Base-by-base conservation (phyloP, 2,113 vertebrate species). In the Leucopsar rothschildi region DNA sequence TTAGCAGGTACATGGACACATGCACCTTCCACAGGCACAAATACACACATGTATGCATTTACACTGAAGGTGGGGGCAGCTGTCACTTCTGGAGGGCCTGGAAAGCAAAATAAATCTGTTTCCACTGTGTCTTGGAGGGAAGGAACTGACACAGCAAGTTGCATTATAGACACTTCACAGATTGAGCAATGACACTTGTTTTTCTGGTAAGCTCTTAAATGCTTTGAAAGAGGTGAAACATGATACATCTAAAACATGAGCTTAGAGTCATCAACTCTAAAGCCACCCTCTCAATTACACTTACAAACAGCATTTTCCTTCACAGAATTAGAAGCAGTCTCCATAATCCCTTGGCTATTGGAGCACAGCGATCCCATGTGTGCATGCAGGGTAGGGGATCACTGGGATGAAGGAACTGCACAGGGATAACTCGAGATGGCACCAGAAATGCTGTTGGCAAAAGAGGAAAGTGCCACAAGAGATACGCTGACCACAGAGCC, bases 161-260 rank as follows among this genome's bases (percentile, higher is more conserved):
- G 70, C 86, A 80, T 70, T 84, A 8, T 9, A 90, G 88, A 66
- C 93, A 91, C 88, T 93, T 93, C 40, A 42, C 65, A 91, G 92
- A 86, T 95, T 96, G 95, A 80, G 71, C 86, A 80, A 72, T n/a
- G 83, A 81, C 92, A 81, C 90, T 90, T 95, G 87, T 89, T 95
- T 97, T 97, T 92, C 89, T 97, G 90, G 79, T 96, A 91, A 91
- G 87, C 93, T 80, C 85, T 95, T 95, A 79, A 95, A 93, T 33
- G 75, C 79, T 88, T 93, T 89, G 90, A 83, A 93, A 93, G 77
- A 85, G 59, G 61, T 86, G 96, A 97, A 97, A 97, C 47, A n/a
- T 0, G 60, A 97, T 93, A 94, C 90, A 85, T 59, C 78, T 57
- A 84, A 95, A 83, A 49, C 73, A 78, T 14, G 44, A 93, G 81